Evolutionary conservation across 1,140 invertebrate species (phyloP).

Genomic region (Aphidius ervi): DNA sequence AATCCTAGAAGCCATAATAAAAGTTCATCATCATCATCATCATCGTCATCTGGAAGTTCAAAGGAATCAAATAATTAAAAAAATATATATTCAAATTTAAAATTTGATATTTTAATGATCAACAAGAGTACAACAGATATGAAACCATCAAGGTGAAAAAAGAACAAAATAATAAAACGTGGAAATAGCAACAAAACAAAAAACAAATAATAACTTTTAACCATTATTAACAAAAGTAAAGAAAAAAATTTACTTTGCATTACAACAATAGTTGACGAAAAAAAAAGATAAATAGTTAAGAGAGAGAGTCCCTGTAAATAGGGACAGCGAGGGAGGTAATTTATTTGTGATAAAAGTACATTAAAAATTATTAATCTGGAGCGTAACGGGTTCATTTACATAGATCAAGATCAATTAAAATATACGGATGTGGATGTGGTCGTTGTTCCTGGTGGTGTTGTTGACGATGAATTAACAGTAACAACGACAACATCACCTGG

Average conservation of each 20-base stretch:
- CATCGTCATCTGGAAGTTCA: background rate
- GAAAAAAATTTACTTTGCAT: too few species aligned
- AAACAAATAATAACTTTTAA: too few species aligned
- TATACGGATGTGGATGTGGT: too few species aligned
- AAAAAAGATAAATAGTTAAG: too few species aligned
- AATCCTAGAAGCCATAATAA: slow-evolving; percentile 14
- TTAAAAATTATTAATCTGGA: slow-evolving; percentile 44
- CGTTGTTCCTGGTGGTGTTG: slow-evolving; percentile 24
- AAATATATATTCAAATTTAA: too few species aligned
- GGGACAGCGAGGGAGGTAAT: background rate
- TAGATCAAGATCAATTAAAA: slow-evolving; percentile 49
- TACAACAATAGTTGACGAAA: too few species aligned
- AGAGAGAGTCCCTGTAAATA: background rate
- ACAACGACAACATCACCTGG: slow-evolving; percentile 33
- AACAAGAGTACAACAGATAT: slow-evolving; percentile 31
- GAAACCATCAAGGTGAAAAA: slow-evolving; percentile 20
- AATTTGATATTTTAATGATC: too few species aligned
- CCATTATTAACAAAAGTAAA: too few species aligned
- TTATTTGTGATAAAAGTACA: too few species aligned
- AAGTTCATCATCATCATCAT: background rate
- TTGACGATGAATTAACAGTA: slow-evolving; percentile 45
- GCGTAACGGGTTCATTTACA: slow-evolving; percentile 48
- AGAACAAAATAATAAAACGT: too few species aligned
- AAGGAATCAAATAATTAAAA: too few species aligned
- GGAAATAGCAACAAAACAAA: too few species aligned